phyloP scores from a whole-genome alignment of 1,140 invertebrate species.

The Drosophila biarmipes region DNA sequence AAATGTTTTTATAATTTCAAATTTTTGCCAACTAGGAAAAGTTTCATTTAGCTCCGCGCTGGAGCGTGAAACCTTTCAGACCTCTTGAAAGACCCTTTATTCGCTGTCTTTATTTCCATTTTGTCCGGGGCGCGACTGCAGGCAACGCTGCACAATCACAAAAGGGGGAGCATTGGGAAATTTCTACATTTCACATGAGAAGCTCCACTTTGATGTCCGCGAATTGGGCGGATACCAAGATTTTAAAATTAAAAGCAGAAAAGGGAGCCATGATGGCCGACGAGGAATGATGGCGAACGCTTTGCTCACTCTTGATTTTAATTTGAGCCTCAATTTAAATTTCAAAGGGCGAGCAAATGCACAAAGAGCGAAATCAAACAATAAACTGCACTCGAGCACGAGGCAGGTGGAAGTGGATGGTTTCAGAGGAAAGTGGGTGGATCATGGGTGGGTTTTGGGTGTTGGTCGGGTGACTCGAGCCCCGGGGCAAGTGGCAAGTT shows the following conservation, averaged over 20 bases:
- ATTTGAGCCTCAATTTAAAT: constrained; percentile 72
- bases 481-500: constrained; percentile 53
- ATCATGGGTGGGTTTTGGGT: not conserved
- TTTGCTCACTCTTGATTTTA: constrained; percentile 62
- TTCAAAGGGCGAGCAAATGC: constrained; percentile 75
- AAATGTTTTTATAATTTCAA: not conserved
- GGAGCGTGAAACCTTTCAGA: constrained; percentile 58
- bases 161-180: constrained; percentile 49
- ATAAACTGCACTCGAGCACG: constrained; percentile 79
- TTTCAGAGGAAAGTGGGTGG: not conserved
- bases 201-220: constrained; percentile 60
- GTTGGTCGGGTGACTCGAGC: not conserved
- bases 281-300: constrained; percentile 58
- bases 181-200: constrained; percentile 59
- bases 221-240: constrained; percentile 68
- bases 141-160: constrained; percentile 75
- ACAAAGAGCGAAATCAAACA: constrained; percentile 75
- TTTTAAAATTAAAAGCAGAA: constrained; percentile 3
- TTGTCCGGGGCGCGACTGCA: constrained; percentile 11
- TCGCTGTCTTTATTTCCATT: constrained; percentile 12
- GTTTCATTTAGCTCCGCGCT: constrained; percentile 52
- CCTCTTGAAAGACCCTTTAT: constrained; percentile 33
- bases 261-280: constrained; percentile 25
- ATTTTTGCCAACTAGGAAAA: constrained; percentile 7
- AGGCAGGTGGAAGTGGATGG: constrained; percentile 22